Evolutionary conservation across 2,113 vertebrate genomes (phyloP).

Genomic region (Petrocephalus microphthalmus): DNA sequence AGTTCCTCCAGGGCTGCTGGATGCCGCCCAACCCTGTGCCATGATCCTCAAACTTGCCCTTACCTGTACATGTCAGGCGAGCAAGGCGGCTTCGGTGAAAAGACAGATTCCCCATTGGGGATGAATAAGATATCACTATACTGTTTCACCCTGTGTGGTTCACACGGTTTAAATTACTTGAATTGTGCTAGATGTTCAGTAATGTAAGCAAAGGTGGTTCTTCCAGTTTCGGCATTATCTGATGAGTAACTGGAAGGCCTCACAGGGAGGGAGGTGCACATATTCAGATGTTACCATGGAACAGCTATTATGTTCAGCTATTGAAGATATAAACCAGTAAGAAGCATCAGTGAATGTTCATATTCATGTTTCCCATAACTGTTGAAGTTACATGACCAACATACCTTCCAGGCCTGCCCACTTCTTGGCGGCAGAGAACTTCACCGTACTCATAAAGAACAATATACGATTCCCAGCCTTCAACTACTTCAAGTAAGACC

Average conservation of each 20-base stretch:
- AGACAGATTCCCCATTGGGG: background rate
- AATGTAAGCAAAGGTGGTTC: background rate
- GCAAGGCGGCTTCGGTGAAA: background rate
- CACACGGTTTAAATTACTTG: background rate
- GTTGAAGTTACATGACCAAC: background rate
- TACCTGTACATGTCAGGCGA: background rate
- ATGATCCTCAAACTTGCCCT: background rate
- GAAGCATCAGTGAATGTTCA: background rate
- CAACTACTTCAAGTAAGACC: constrained; percentile 61
- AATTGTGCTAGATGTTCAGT: background rate
- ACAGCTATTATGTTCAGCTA: background rate
- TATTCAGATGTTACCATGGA: background rate
- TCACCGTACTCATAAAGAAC: constrained; percentile 77
- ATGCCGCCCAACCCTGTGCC: too few species aligned
- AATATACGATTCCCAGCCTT: constrained; percentile 73
- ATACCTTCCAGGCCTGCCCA: constrained; percentile 61
- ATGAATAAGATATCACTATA: background rate
- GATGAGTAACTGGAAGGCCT: background rate
- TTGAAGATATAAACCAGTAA: background rate
- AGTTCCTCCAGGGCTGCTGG: too few species aligned
- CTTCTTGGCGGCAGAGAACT: constrained; percentile 69
- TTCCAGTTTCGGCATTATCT: background rate
- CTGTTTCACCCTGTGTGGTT: background rate
- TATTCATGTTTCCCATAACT: background rate
- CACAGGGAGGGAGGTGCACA: background rate